Base-by-base conservation (phyloP, 2,113 vertebrate species). In the Nesogale talazaci region DNA sequence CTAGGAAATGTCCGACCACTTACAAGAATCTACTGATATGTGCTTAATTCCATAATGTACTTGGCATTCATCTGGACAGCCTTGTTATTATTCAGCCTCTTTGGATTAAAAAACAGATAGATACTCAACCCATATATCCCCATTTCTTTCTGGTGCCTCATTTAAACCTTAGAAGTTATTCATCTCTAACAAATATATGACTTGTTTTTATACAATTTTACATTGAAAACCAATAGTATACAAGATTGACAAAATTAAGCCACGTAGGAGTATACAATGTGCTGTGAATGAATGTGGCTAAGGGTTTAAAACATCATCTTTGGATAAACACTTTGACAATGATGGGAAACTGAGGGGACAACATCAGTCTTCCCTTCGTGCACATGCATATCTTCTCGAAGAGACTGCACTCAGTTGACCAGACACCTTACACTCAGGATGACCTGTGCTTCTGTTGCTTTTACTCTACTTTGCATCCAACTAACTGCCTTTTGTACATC, bases 161-260 rank as follows among this genome's bases (percentile, higher is more conserved):
- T 95, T 93, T 22, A 84, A 52, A 82, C 65, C 11, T 34, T 81
- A 65, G 5, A 84, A 81, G 46, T 3, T 63, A 84, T 36, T 86
- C 36, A 38, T 89, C 61, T 77, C 63, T 91, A 40, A 11, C 23
- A 93, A 85, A 81, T 72, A 84, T 16, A 81, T 67, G 23, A n/a
- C 40, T 83, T 76, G 46, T 81, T 76, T 86, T n/a, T 19, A 84
- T 42, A 77, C n/a, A 56, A 94, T 57, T 94, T 83, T 77, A 23
- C 89, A 67, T 52, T 81, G 80, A 36, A 90, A 80, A 72, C 36
- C 22, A 65, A 84, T 42, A 59, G 16, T 69, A 36, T 69, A 63
- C 25, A 81, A 20, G 38, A 83, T 84, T 14, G 6, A 83, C 95
- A 90, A 92, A 74, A 63, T 61, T 82, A 92, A 83, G 20, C 2